A percentile compares a stretch with the other conserved stretches of the same genome.
Conservation (phyloP, 2,888 invertebrate genomes). For the Hydraecia micacea region DNA sequence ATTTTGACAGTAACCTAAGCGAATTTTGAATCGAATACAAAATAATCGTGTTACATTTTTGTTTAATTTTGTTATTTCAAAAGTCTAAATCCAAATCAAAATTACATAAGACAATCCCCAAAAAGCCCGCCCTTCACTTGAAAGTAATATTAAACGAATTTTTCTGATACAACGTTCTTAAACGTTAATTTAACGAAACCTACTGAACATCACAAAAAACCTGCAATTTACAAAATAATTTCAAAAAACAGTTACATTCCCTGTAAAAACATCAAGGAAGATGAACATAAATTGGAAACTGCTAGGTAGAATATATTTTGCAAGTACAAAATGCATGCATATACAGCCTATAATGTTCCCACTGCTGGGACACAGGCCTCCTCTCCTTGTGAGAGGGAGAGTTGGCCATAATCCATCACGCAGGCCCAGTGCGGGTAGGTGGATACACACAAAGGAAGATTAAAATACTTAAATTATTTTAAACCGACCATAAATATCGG, state of each 20-base stretch:
- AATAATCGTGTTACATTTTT: background rate
- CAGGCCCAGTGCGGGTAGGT: too few species aligned
- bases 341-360: too few species aligned
- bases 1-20: background rate
- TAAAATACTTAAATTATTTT: constrained; percentile 26
- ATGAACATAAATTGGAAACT: background rate
- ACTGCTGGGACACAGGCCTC: too few species aligned
- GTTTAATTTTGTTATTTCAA: background rate
- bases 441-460: background rate
- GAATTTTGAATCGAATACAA: too few species aligned
- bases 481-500: constrained; percentile 28
- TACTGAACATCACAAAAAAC: background rate
- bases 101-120: too few species aligned
- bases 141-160: background rate
- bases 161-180: background rate
- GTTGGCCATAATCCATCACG: too few species aligned
- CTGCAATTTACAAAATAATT: background rate
- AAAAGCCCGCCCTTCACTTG: too few species aligned
- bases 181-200: too few species aligned
- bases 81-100: too few species aligned
- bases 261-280: background rate
- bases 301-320: constrained; percentile 2
- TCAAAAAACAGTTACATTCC: too few species aligned
- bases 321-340: constrained; percentile 3
- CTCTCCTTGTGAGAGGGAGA: too few species aligned